Evolutionary conservation across 2,113 vertebrate genomes (phyloP), one percentile per base, ranked within the genome.

Genomic region (Xenopus laevis): DNA sequence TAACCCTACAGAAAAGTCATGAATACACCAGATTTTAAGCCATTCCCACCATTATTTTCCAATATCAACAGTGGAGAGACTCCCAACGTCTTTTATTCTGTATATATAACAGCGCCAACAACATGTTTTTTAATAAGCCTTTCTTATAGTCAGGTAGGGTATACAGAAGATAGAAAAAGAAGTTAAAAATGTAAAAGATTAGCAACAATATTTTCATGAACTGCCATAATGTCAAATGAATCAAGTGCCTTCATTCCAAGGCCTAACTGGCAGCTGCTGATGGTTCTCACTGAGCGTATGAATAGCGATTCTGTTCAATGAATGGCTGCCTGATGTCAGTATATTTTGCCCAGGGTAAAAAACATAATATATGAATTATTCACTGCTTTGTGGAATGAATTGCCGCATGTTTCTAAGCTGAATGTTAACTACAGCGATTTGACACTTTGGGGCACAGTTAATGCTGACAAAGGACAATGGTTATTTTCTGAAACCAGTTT

Each of bases 221-320:
- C 71, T 83, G 81, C 78, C 72, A 83, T 63, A 75, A 86, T 69
- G 77, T 68, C 73, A 65, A 71, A 84, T 88, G 84, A 90, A 87
- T 88, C 84, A 83, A 86, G 71, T 83, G 0, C 7, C 82, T 87
- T 87, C 84, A 88, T 87, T 85, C 83, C 83, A 85, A 86, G 81
- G 78, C 81, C 83, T 86, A 83, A 86, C 82, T 87, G 87, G 86
- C 86, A 87, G 84, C 81, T 83, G 78, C 81, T 85, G 86, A 82
- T 77, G 75, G 85, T 86, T 88, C 85, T 79, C 86, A 88, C 16
- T 80, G 81, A 84, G 83, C 79, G 66, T 74, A 89, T 90, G 89
- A 92, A 90, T 91, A 85, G 85, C 80, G 83, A 84, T 90, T 89
- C 84, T 92, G 87, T 92, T 89, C 79, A 12, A 6, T 84, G 81